Percentiles rank a stretch among this genome's conserved stretches.
Evolutionary conservation across 2,797 vertebrate genomes (phyloP).

Genomic region (Poliocrania exsul): DNA sequence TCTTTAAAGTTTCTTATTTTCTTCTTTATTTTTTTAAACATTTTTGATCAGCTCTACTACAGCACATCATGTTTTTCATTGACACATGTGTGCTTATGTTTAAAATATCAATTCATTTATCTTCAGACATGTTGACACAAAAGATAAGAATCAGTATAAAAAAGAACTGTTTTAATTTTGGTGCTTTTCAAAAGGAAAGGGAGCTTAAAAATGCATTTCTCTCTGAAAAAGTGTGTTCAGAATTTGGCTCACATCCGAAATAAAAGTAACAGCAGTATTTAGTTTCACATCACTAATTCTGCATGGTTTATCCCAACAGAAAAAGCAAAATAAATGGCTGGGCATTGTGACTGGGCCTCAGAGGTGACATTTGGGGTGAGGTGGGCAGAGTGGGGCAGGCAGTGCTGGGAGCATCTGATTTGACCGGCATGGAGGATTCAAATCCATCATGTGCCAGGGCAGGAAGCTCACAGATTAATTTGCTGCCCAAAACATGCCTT

Average conservation of each 20-base stretch:
- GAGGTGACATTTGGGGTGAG: background rate
- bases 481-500: background rate
- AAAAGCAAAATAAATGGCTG: background rate
- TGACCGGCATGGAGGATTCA: background rate
- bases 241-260: background rate
- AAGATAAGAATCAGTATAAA: background rate
- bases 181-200: background rate
- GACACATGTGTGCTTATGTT: background rate
- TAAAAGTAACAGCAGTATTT: background rate
- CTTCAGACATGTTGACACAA: background rate
- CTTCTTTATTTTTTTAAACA: background rate
- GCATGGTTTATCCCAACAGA: background rate
- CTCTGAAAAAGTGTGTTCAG: background rate
- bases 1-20: background rate
- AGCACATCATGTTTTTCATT: background rate
- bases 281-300: background rate
- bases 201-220: background rate
- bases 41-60: background rate
- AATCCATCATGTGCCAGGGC: background rate
- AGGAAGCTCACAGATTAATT: background rate
- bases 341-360: background rate
- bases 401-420: accelerated
- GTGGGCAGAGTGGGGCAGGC: background rate
- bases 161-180: background rate
- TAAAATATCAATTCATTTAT: background rate